These are phyloP conservation scores for Orientallactaga bullata DNA, from an alignment of 2,113 vertebrate species.

Conservation along the genomic window DNA sequence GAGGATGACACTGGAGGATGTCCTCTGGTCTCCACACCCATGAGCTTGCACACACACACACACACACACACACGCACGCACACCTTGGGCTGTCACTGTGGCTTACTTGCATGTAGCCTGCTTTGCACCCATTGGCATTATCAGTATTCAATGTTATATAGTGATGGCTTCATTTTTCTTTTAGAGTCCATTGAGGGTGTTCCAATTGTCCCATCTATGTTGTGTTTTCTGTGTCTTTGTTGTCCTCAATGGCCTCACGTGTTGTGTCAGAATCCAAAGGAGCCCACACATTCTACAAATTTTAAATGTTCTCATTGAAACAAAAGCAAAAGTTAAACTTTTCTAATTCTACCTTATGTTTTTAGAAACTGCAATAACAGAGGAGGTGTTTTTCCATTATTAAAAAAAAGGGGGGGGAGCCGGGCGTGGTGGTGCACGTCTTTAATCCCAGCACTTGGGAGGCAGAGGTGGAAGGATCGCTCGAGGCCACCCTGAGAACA, in stretches of 20 bases:
- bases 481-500: too few relatives aligned
- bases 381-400: not conserved
- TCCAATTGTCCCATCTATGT: not conserved
- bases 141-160: not conserved
- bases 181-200: not conserved
- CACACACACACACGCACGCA: too few relatives aligned
- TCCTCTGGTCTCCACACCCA: too few relatives aligned
- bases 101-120: not conserved
- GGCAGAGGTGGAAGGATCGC: too few relatives aligned
- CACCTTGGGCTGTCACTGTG: accelerated
- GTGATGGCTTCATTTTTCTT: not conserved
- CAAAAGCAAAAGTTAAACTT: not conserved
- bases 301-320: not conserved
- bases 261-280: not conserved
- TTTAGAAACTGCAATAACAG: not conserved
- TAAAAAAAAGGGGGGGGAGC: too few relatives aligned
- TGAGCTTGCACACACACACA: too few relatives aligned
- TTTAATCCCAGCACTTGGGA: too few relatives aligned
- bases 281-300: not conserved
- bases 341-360: not conserved
- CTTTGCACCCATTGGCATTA: not conserved
- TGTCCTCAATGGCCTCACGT: not conserved
- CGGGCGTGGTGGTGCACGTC: too few relatives aligned
- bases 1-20: too few relatives aligned
- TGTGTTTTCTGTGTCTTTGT: not conserved